phyloP scores from a whole-genome alignment of 2,113 vertebrate genomes.

The Ammospiza nelsoni region DNA sequence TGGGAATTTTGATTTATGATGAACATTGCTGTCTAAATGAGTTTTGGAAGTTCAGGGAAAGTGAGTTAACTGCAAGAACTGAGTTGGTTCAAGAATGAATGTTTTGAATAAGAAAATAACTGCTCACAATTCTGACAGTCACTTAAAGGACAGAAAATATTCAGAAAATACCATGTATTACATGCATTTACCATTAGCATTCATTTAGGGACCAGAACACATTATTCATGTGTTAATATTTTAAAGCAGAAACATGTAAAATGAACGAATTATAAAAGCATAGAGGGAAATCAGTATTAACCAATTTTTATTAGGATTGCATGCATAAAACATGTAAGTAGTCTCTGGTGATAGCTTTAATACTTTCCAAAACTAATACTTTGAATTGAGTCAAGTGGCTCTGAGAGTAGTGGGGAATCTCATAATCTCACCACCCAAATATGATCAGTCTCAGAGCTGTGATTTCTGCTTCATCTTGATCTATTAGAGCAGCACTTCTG shows the following conservation, averaged over 20 bases:
- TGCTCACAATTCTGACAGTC: neutral
- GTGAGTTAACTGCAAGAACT: neutral
- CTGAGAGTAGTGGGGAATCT: neutral
- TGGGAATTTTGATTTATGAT: neutral
- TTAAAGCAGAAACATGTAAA: neutral
- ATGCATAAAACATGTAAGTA: neutral
- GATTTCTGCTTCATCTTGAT: neutral
- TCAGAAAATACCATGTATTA: neutral
- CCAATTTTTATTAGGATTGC: neutral
- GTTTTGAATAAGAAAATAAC: neutral
- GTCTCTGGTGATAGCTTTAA: neutral
- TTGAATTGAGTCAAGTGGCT: neutral
- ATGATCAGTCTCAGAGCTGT: neutral
- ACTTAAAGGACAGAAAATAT: neutral
- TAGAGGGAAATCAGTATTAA: neutral
- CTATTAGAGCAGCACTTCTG: neutral
- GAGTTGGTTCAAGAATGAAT: neutral
- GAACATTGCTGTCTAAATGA: neutral
- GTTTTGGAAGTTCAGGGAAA: neutral
- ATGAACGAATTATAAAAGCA: neutral
- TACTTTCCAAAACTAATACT: neutral
- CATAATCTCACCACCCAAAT: neutral
- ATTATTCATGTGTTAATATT: neutral
- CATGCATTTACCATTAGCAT: neutral
- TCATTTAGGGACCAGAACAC: neutral